A percentile compares a stretch with the other conserved stretches of the same genome.
These are phyloP conservation scores for Anolis sagrei DNA, from an alignment of 2,113 vertebrate genomes.

Conservation along the genomic window DNA sequence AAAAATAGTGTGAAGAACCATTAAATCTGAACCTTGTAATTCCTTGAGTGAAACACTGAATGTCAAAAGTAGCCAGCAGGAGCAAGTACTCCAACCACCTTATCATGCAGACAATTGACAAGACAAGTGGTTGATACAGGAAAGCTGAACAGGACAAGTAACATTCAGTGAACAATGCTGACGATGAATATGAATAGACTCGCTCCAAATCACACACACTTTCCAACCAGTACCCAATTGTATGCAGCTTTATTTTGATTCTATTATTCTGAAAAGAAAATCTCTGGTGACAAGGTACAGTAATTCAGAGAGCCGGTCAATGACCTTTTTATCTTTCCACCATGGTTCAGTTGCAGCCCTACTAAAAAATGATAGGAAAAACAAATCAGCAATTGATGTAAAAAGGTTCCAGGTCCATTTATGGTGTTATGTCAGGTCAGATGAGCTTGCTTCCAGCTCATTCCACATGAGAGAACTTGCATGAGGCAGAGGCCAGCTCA, in stretches of 20 bases:
- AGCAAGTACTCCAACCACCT: neutral
- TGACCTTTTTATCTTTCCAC: conserved; percentile 41
- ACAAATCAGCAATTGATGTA: conserved; percentile 50
- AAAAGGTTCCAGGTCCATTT: conserved; percentile 56
- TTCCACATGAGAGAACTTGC: conserved; percentile 57
- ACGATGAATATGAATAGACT: conserved; percentile 5
- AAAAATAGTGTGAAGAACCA: neutral
- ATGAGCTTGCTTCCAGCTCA: conserved; percentile 56
- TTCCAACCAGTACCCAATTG: conserved; percentile 13
- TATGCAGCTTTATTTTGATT: conserved; percentile 52
- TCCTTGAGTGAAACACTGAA: neutral
- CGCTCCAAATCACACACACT: neutral
- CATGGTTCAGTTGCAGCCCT: conserved; percentile 43
- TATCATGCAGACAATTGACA: conserved; percentile 5
- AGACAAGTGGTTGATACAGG: neutral
- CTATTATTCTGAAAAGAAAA: conserved; percentile 49
- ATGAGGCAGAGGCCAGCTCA: conserved; percentile 45
- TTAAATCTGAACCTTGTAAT: neutral
- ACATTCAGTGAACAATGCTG: conserved; percentile 1
- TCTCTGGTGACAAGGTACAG: conserved; percentile 40
- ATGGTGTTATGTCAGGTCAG: conserved; percentile 55
- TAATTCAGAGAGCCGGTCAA: conserved; percentile 40
- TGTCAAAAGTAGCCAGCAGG: conserved; percentile 5
- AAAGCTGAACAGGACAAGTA: neutral
- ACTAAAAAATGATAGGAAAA: conserved; percentile 58